A percentile compares a stretch with the other conserved stretches of the same genome.
phyloP scores from a whole-genome alignment of 2,113 vertebrate species.

The Cichladusa arquata region DNA sequence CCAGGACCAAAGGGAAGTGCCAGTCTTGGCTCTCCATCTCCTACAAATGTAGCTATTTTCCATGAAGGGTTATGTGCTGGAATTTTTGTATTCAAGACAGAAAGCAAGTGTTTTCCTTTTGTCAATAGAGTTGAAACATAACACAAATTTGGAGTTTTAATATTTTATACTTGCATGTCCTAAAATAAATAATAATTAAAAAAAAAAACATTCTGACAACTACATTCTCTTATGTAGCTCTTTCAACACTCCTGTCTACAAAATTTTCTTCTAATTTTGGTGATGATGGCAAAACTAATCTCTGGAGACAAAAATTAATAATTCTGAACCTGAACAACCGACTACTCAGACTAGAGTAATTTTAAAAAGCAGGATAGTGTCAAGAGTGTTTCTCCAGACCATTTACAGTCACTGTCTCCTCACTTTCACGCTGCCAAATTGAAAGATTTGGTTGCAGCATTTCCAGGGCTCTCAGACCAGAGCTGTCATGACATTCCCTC shows the following conservation, averaged over 20 bases:
- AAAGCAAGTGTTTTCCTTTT: neutral
- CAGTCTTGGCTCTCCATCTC: neutral
- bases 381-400: neutral
- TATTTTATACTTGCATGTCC: neutral
- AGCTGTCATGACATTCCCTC: neutral
- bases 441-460: neutral
- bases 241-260: neutral
- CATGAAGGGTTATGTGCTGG: neutral
- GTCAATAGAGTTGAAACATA: neutral
- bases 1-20: neutral
- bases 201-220: neutral
- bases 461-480: neutral
- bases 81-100: neutral
- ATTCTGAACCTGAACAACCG: neutral
- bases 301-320: neutral
- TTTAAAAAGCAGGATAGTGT: neutral
- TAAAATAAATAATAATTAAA: neutral
- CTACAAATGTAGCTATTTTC: neutral
- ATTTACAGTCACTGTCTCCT: neutral
- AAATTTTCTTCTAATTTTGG: neutral
- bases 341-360: neutral
- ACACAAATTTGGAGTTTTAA: neutral
- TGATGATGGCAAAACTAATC: neutral
- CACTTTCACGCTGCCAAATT: neutral
- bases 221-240: neutral